A percentile compares a stretch with the other conserved stretches of the same genome.
phyloP scores from a whole-genome alignment of 2,113 vertebrate genomes.

The Rissa tridactyla region DNA sequence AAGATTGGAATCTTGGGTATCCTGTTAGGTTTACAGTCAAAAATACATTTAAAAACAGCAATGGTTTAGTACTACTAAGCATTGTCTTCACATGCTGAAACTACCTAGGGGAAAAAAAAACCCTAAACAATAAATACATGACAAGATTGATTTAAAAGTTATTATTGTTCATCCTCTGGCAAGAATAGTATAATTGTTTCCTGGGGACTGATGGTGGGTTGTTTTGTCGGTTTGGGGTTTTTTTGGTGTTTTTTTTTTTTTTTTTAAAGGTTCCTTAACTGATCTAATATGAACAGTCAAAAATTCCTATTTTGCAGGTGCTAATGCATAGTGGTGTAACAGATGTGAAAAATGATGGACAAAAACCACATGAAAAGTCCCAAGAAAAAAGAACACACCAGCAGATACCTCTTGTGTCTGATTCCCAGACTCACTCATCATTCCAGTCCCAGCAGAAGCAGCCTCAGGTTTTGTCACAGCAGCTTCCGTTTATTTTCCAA shows the following conservation, averaged over 20 bases:
- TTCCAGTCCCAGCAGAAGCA: conserved; percentile 83
- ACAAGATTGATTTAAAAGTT: not conserved
- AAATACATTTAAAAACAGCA: not conserved
- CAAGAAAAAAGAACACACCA: conserved; percentile 82
- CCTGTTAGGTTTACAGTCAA: not conserved
- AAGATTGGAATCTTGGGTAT: not conserved
- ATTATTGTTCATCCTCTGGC: not conserved
- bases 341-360: conserved; percentile 79
- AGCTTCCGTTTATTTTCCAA: conserved; percentile 84
- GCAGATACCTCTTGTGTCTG: conserved; percentile 81
- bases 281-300: not conserved
- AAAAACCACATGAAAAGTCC: conserved; percentile 73
- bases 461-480: conserved; percentile 83
- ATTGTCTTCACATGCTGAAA: not conserved
- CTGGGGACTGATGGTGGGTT: not conserved
- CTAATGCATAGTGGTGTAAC: conserved; percentile 78
- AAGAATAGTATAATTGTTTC: not conserved
- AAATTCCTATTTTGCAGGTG: conserved; percentile 75
- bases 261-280: not conserved
- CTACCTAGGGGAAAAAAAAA: not conserved
- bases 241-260: not conserved
- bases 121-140: not conserved
- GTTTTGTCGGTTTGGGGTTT: not conserved
- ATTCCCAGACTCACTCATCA: conserved; percentile 78
- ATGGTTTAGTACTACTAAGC: not conserved